A percentile compares a stretch with the other conserved stretches of the same genome.
phyloP scores from a whole-genome alignment of 2,888 invertebrate species.

The Gymnosoma rotundatum region DNA sequence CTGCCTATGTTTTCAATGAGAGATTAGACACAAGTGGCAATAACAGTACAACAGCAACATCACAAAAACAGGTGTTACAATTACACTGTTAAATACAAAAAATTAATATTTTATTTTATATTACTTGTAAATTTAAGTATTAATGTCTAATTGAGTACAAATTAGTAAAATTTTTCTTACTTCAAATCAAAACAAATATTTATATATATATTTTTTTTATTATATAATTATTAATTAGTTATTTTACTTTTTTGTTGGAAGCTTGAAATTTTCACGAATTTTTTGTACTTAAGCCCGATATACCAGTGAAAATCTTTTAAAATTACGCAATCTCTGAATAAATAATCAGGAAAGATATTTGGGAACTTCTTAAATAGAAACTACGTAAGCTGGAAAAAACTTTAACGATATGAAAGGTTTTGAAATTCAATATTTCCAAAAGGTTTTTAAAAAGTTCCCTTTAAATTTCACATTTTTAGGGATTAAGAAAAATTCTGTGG shows the following conservation, averaged over 20 bases:
- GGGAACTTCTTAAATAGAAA: not conserved
- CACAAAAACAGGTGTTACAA: constrained; percentile 72
- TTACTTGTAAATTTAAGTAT: constrained; percentile 56
- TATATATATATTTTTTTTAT: constrained; percentile 29
- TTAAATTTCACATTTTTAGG: too few species aligned
- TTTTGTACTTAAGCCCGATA: constrained; percentile 54
- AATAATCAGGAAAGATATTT: not conserved
- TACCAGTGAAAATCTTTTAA: constrained; percentile 7
- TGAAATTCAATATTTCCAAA: too few species aligned
- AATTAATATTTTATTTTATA: constrained; percentile 35
- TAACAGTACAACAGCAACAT: constrained; percentile 62
- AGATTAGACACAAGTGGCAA: constrained; percentile 32
- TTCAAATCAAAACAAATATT: constrained; percentile 55
- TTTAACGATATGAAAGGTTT: too few species aligned
- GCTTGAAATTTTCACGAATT: constrained; percentile 44
- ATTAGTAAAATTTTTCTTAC: constrained; percentile 63
- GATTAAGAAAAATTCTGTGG: too few species aligned
- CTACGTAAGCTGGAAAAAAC: too few species aligned
- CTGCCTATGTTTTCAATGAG: constrained; percentile 42
- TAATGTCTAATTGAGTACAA: constrained; percentile 67
- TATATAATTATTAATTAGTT: constrained; percentile 49
- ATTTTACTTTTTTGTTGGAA: constrained; percentile 37
- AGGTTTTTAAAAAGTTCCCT: too few species aligned
- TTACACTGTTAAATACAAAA: constrained; percentile 71
- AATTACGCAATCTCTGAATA: not conserved